Base-by-base conservation (phyloP, 2,888 invertebrate species). In the Amblyjoppa proteus region DNA sequence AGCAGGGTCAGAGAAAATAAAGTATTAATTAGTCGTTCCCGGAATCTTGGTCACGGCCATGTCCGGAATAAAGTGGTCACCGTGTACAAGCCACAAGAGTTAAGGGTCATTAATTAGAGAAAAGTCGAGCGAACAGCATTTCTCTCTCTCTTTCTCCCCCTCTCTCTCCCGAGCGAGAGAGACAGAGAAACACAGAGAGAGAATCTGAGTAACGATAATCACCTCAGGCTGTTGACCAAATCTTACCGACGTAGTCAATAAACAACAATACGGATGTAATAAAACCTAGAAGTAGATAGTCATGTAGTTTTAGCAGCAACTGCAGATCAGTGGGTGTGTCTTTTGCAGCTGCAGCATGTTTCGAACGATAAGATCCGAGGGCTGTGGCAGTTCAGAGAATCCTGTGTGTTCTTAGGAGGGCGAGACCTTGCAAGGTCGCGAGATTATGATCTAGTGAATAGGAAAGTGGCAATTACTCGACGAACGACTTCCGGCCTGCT, bases 381-480 rank as follows among this genome's bases (percentile, higher is more conserved):
- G 9, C 28, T 28, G 61, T 45, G 34, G 34, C 45, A 31, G 74
- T 58, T 74, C 61, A 45, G 61, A 25, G 61, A 31, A 45, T 45
- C 11, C 45, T 28, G 2, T 28, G 28, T 45, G 7, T 61, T 58
- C 45, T 41, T 16, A 13, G 49, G 28, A 7, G 49, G 45, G 41
- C 41, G 25, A n/a, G 25, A 38, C 28, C 58, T 73, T 20, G 73
- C 25, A 58, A 58, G 34, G 25, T 58, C 41, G 58, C 6, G 58
- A 16, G 58, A 73, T 73, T 58, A 45, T 58, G 28, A 73, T 58
- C 73, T 58, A 25, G 7, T 4, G 38, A 25, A 13, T 7, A 56
- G 20, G 9, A 58, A 73, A 28, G 41, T 28, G 56, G 25, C 58
- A 58, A 73, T 73, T 58, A 73, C 41, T 73, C 73, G 41, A 73